Percentiles rank a stretch among this genome's conserved stretches.
Evolutionary conservation across 1,140 invertebrate species (phyloP).

Genomic region (Schlechtendalia chinensis): DNA sequence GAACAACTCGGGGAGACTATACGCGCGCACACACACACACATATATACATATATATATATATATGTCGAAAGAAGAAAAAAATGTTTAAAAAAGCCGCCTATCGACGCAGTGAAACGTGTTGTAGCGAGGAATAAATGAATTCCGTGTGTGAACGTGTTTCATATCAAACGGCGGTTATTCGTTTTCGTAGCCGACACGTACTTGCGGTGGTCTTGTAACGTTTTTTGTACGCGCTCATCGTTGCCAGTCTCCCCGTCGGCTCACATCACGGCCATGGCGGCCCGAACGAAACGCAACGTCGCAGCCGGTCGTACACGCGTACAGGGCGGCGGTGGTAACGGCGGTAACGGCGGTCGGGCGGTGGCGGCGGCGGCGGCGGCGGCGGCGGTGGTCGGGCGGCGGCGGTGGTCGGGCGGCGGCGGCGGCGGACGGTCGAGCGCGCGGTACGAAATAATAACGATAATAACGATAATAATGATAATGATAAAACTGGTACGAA

Average conservation of each 20-base stretch:
- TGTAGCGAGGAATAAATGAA: no score
- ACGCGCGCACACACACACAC: no score
- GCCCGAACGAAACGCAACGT: slow-evolving; percentile 38
- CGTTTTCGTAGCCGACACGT: slow-evolving; percentile 7
- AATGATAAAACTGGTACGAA: not conserved
- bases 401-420: not conserved
- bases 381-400: not conserved
- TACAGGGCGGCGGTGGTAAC: no score
- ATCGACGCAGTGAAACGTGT: no score
- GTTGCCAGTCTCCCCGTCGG: slow-evolving; percentile 33
- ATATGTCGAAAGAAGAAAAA: no score
- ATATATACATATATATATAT: no score
- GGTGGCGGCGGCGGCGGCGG: not conserved
- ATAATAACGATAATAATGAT: not conserved
- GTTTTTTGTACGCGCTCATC: slow-evolving; percentile 48
- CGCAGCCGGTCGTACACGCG: not conserved
- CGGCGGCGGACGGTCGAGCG: not conserved
- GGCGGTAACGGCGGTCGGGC: no score
- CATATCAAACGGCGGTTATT: no score
- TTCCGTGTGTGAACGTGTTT: no score
- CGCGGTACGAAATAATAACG: slow-evolving; percentile 17
- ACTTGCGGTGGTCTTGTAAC: slow-evolving; percentile 48
- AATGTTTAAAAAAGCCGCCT: no score
- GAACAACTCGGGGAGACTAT: no score
- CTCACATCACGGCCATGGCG: slow-evolving; percentile 33